Evolutionary conservation across 2,888 invertebrate genomes (phyloP).

Genomic region (Pinctada fucata): DNA sequence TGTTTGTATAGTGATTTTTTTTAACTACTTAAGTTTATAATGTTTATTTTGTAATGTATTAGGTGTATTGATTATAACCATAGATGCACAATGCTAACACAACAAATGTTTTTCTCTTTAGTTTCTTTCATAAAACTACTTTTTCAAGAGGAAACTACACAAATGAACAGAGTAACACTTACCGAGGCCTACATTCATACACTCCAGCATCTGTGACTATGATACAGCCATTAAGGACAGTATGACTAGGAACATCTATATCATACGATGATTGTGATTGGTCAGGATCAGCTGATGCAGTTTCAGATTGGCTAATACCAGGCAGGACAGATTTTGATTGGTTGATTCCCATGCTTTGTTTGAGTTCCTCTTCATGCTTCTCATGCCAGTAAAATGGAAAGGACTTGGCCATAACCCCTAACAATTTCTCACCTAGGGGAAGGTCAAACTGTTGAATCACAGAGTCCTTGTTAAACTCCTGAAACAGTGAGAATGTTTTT

Average conservation of each 20-base stretch:
- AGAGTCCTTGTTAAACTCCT: conserved; percentile 82
- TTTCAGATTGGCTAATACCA: conserved; percentile 24
- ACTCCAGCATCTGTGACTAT: conserved; percentile 81
- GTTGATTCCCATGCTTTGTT: conserved; percentile 34
- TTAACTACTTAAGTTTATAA: not conserved
- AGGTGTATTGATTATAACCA: not conserved
- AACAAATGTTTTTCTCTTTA: not conserved
- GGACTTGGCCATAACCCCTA: conserved; percentile 79
- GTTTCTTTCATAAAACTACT: no score
- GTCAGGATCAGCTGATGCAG: conserved; percentile 23
- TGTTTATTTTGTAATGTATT: not conserved
- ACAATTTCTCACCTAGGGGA: conserved; percentile 78
- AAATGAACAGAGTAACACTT: conserved; percentile 25
- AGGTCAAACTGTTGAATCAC: conserved; percentile 81
- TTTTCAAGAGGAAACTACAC: no score
- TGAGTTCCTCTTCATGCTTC: conserved; percentile 52
- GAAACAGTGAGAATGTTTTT: conserved; percentile 49
- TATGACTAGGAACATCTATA: conserved; percentile 66
- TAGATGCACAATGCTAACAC: not conserved
- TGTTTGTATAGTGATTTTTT: no score
- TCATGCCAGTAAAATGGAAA: conserved; percentile 72
- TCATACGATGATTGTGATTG: conserved; percentile 49
- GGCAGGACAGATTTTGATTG: conserved; percentile 30
- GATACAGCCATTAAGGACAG: conserved; percentile 78
- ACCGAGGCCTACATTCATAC: conserved; percentile 82